Base-by-base conservation (phyloP, 1,140 invertebrate genomes). In the Cotesia vestalis region DNA sequence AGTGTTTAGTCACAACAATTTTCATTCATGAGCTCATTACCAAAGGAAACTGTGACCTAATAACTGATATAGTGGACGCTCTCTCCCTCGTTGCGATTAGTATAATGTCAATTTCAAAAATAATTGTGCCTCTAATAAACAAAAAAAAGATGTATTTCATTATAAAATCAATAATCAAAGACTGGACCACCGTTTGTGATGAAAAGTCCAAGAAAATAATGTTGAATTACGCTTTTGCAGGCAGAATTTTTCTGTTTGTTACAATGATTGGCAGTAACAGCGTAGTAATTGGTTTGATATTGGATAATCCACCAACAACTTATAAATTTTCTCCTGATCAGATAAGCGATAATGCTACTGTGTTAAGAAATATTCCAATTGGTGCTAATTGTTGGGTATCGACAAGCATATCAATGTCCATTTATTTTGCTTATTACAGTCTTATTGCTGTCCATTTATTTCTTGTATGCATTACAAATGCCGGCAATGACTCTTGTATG, bases 351-450 rank as follows among this genome's bases (percentile, higher is more conserved):
- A 61, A 11, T 36, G 53, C 27, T 2, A n/a, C 67, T 51, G 3
- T 36, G 9, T 60, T 60, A 1, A 60, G 74, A n/a, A 67, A 68
- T 52, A 69, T 75, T 57, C 71, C 74, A 35, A 73, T 73, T 40
- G 71, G 74, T 4, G 69, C 71, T 1, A 46, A 52, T 38, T 75
- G 74, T 40, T 75, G 71, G 71, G 20, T 73, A 34, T 53, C 71
- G 14, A 3, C 62, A 4, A 35, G 20, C 2, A 62, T 67, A 5
- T 53, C 74, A 4, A 5, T 5, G 14, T 14, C 57, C 8, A n/a
- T 69, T n/a, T 75, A 75, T 36, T n/a, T 53, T 12, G n/a, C 36
- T 11, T 53, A 67, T 70, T 73, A 73, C 34, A 8, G 40, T 5
- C 36, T 73, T 3, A 46, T 73, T 11, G 46, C 64, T 4, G n/a